Evolutionary conservation across 2,888 invertebrate species (phyloP), one percentile per base, ranked within the genome.

Genomic region (Pyrrhia umbra): DNA sequence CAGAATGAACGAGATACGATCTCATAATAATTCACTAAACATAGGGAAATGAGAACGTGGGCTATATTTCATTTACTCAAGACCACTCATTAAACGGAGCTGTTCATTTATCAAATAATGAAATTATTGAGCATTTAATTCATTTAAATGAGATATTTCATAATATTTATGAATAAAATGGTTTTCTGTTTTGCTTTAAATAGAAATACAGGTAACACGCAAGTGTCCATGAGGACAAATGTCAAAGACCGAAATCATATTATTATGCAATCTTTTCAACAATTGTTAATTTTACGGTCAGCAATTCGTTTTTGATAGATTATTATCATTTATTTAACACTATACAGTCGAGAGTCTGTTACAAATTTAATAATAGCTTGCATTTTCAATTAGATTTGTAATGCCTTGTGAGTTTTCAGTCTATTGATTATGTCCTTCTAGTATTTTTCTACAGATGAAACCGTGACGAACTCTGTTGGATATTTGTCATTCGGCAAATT

Each of bases 221-320:
- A 46, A 27, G 13, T 21, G 20, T 40, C 40, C 46, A 39, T 15
- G 20, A 49, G 25, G 34, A 2, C 34, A 49, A 64, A 55, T 18
- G 30, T 62, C 49, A 62, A 47, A 47, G 59, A 54, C 65, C 74
- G 60, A 49, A 54, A 52, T 13, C 6, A 50, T 55, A 49, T 30
- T 51, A 51, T 61, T 52, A 50, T 50, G 57, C 50, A 62, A 65
- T 47, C 40, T 15, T 9, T 15, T 0, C 2, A 25, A 37, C 68
- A 67, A 61, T 64, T 54, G 51, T 9, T 0, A 9, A 37, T 57
- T 61, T 75, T 62, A 68, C 62, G 59, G 64, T 65, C 65, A 71
- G 1, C 37, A 54, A 49, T 54, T 49, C 49, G 25, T 52, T 61
- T 47, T 65, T 21, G 27, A 6, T 23, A 25, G 45, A 51, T 13